These are phyloP conservation scores for Drosophila funebris DNA, from an alignment of 1,140 invertebrate genomes.

Conservation along the genomic window DNA sequence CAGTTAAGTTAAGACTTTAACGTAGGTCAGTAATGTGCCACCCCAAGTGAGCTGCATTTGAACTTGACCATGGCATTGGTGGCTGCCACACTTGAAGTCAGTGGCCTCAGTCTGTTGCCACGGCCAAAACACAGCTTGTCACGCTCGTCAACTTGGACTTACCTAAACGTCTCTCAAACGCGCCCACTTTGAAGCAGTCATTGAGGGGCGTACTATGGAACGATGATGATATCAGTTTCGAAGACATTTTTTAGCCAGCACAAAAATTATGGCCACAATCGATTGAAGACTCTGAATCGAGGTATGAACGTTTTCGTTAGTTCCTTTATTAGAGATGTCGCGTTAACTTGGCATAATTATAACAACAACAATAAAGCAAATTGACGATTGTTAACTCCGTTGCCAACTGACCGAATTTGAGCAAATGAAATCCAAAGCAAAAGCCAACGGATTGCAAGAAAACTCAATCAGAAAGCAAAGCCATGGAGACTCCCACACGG, in stretches of 20 bases:
- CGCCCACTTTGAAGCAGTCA: constrained; percentile 82
- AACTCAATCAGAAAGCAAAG: constrained; percentile 62
- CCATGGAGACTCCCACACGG: constrained; percentile 62
- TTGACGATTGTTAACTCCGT: constrained; percentile 20
- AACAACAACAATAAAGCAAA: constrained; percentile 26
- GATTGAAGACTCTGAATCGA: constrained; percentile 46
- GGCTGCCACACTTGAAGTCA: constrained; percentile 11
- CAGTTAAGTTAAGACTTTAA: neutral
- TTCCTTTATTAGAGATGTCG: constrained; percentile 36
- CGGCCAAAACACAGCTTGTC: constrained; percentile 8
- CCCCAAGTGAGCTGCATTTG: neutral
- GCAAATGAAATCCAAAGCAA: constrained; percentile 31
- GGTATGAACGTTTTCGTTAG: constrained; percentile 36
- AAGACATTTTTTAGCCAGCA: constrained; percentile 66
- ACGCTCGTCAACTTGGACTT: constrained; percentile 47
- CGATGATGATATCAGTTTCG: constrained; percentile 82
- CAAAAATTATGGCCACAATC: constrained; percentile 73
- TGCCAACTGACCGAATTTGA: constrained; percentile 63
- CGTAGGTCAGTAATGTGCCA: neutral
- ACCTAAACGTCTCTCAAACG: constrained; percentile 80
- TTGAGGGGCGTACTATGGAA: constrained; percentile 77
- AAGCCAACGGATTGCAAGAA: too few species aligned
- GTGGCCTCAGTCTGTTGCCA: too few species aligned
- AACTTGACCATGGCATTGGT: constrained; percentile 32
- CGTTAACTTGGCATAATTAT: constrained; percentile 17